A percentile compares a stretch with the other conserved stretches of the same genome.
Evolutionary conservation across 2,113 vertebrate species (phyloP).

Genomic region (Phasianus colchicus): DNA sequence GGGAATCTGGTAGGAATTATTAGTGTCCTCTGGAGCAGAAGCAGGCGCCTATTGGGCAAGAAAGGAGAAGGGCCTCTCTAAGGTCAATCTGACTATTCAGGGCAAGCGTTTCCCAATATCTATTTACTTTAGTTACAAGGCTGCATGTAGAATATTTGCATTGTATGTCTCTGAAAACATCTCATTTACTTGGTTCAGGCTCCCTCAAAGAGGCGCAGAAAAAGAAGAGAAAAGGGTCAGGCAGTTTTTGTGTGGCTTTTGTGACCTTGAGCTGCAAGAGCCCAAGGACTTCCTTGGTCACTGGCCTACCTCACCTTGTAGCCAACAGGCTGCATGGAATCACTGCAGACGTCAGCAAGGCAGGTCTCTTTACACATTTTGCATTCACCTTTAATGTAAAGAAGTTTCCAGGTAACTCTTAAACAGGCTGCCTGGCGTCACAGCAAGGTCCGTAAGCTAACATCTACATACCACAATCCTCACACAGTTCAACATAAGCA

Average conservation of each 20-base stretch:
- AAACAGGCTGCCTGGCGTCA: background rate
- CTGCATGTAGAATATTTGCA: background rate
- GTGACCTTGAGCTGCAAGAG: background rate
- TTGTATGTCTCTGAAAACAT: background rate
- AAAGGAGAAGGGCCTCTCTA: background rate
- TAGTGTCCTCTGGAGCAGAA: background rate
- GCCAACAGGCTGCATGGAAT: background rate
- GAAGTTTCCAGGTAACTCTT: background rate
- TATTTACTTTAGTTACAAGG: slow-evolving; percentile 29
- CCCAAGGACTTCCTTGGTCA: background rate
- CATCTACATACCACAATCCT: background rate
- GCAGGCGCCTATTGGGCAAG: background rate
- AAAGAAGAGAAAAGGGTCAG: background rate
- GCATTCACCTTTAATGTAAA: background rate
- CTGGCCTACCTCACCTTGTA: background rate
- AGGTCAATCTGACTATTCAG: background rate
- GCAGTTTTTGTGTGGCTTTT: background rate
- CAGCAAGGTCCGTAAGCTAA: background rate
- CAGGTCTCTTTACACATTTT: background rate
- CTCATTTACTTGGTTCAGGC: background rate
- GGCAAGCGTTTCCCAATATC: background rate
- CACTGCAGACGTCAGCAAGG: background rate
- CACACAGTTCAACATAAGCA: background rate
- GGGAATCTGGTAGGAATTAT: background rate
- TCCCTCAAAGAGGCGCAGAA: background rate